Base-by-base conservation (phyloP, 64 coral and sea anemone species). In the Cladopsammia gracilis region DNA sequence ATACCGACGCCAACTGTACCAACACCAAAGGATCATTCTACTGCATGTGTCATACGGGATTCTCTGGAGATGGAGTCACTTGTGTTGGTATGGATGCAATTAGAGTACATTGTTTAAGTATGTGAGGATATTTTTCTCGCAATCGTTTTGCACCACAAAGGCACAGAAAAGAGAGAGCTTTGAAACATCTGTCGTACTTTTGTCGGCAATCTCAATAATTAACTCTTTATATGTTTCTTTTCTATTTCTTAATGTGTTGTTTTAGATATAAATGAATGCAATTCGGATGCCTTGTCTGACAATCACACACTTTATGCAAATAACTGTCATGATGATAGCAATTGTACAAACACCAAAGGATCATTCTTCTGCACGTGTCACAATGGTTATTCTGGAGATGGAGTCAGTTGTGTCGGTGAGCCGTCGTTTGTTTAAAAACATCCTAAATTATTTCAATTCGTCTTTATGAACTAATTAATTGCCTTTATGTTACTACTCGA, bases 361-460 rank as follows among this genome's bases (percentile, higher is more conserved):
- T 93, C 95, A 26, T 96, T 93, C 70, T 93, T 77, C 62, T 96
- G 95, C 25, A 93, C 90, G 15, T 96, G 95, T 96, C 95, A 77
- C 82, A 79, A 65, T 58, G 90, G 95, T 4, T 96, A 93, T 50
- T 93, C 95, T 45, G 95, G 95, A 59, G 79, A 96, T 79, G 95
- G 95, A 1, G 95, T 96, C 51, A 85, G 34, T 2, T 96, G 95
- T 42, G 70, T 93, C 59, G 95, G 95, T 96, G 85, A 68, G 95
- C 64, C 53, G 5, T 7, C 53, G 12, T 56, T 12, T 34, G 34
- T 34, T 56, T 56, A 56, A 56, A 56, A 56, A 56, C 7, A 56
- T 56, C 53, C 12, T 56, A 56, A 34, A 34, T 34, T 6, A 56
- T 56, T 56, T 56, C 53, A 12, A 56, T 56, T 56, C 53, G 53